phyloP scores from a whole-genome alignment of 1,140 invertebrate genomes.

The Zeugodacus cucurbitae region DNA sequence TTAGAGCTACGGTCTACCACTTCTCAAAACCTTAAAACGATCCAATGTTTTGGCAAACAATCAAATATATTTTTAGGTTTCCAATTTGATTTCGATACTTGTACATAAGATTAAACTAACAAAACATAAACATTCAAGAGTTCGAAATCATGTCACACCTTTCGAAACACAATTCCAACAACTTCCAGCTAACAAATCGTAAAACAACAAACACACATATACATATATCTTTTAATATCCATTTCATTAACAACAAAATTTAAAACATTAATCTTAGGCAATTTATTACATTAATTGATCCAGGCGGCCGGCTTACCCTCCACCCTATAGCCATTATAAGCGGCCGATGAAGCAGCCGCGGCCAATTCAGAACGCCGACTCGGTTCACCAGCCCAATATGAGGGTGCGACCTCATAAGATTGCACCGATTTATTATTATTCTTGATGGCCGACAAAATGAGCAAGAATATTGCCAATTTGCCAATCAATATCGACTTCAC shows the following conservation, averaged over 20 bases:
- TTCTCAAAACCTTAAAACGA: too few relatives aligned
- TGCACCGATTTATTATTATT: constrained; percentile 64
- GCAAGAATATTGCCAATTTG: constrained; percentile 72
- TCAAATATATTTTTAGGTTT: too few relatives aligned
- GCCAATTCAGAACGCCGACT: constrained; percentile 60
- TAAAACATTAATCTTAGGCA: constrained; percentile 8
- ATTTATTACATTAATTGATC: constrained; percentile 53
- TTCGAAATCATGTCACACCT: too few relatives aligned
- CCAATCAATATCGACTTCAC: constrained; percentile 74
- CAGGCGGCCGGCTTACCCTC: constrained; percentile 64
- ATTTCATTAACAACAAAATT: constrained; percentile 38
- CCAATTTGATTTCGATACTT: too few relatives aligned
- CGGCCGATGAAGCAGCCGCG: constrained; percentile 57
- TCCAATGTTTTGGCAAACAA: too few relatives aligned
- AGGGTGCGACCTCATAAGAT: constrained; percentile 59
- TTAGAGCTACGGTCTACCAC: too few relatives aligned
- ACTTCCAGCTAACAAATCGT: background rate
- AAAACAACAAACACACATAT: background rate
- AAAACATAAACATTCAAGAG: too few relatives aligned
- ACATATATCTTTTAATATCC: background rate
- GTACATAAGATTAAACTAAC: too few relatives aligned
- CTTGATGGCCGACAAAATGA: constrained; percentile 72
- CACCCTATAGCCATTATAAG: constrained; percentile 63
- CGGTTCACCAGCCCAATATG: constrained; percentile 62
- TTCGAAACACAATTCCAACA: too few relatives aligned